These are phyloP conservation scores for Colaptes auratus DNA, from an alignment of 2,113 vertebrate genomes.

Conservation along the genomic window DNA sequence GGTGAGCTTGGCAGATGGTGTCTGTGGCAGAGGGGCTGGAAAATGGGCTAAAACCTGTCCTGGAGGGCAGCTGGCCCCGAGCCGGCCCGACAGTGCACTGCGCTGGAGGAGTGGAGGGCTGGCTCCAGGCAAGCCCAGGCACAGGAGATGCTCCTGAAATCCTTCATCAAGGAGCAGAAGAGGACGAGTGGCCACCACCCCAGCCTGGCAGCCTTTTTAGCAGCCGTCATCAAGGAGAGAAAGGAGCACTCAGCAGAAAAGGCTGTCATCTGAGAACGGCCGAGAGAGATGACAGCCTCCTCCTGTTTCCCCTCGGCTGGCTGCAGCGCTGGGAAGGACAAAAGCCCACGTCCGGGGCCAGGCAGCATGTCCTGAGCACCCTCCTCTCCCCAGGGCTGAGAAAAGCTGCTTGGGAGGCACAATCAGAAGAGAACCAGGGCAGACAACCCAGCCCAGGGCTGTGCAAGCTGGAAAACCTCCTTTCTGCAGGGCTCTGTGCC, in stretches of 20 bases:
- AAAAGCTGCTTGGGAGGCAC: not conserved
- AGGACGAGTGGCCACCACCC: not conserved
- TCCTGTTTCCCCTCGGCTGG: not conserved
- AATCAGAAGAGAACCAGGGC: not conserved
- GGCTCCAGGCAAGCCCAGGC: not conserved
- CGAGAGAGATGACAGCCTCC: not conserved
- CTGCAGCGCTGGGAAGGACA: not conserved
- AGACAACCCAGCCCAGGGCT: not conserved
- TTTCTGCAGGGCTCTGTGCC: accelerated
- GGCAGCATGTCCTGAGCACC: accelerated
- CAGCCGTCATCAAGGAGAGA: not conserved
- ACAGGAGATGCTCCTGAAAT: not conserved
- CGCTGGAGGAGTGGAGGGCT: not conserved
- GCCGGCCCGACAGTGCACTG: accelerated
- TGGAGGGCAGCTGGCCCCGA: not conserved
- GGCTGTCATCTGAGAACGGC: not conserved
- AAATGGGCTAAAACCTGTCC: not conserved
- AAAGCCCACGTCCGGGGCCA: not conserved
- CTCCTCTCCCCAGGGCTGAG: not conserved
- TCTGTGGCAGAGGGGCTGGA: constrained; percentile 5
- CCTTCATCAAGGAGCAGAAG: not conserved
- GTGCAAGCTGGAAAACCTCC: not conserved
- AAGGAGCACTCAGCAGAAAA: constrained; percentile 20
- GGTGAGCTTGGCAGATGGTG: constrained; percentile 22
- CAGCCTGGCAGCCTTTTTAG: not conserved